Percentiles rank a stretch among this genome's conserved stretches.
Evolutionary conservation across 2,888 invertebrate genomes (phyloP).

Genomic region (Acanthosepion lycidas): DNA sequence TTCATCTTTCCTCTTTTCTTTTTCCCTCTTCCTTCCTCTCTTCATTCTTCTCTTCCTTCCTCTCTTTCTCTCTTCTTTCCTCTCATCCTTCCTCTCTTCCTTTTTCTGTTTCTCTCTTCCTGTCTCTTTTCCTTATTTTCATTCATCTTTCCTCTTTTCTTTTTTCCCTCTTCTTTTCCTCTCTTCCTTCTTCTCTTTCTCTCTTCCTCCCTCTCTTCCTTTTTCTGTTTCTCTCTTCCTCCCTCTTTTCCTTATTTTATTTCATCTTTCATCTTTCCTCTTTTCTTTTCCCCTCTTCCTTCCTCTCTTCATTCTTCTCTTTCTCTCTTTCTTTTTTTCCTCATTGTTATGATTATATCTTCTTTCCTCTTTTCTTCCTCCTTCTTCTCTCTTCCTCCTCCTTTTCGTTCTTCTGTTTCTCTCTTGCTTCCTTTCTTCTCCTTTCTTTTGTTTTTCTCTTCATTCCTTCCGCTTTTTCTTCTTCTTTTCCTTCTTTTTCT

Average conservation of each 20-base stretch:
- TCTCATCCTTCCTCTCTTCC: too few species aligned
- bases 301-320: neutral
- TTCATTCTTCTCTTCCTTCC: neutral
- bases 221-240: neutral
- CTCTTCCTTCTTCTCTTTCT: neutral
- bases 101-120: too few species aligned
- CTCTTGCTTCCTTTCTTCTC: neutral
- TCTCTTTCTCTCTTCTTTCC: neutral
- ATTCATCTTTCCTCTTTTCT: neutral
- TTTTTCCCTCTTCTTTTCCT: neutral
- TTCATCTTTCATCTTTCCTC: neutral
- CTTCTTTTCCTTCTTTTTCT: neutral
- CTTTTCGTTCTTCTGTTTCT: neutral
- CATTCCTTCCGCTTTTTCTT: neutral
- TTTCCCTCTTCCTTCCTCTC: neutral
- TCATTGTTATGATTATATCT: too few species aligned
- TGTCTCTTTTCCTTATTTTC: too few species aligned
- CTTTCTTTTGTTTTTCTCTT: neutral
- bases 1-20: too few species aligned
- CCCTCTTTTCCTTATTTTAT: neutral
- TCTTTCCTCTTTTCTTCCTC: neutral
- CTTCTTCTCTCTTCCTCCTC: too few species aligned
- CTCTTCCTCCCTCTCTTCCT: neutral
- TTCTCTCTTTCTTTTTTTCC: neutral
- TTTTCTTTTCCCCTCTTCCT: neutral